Percentiles rank a stretch among this genome's conserved stretches.
Evolutionary conservation across 2,113 vertebrate species (phyloP).

Genomic region (Rhinichthys klamathensis): DNA sequence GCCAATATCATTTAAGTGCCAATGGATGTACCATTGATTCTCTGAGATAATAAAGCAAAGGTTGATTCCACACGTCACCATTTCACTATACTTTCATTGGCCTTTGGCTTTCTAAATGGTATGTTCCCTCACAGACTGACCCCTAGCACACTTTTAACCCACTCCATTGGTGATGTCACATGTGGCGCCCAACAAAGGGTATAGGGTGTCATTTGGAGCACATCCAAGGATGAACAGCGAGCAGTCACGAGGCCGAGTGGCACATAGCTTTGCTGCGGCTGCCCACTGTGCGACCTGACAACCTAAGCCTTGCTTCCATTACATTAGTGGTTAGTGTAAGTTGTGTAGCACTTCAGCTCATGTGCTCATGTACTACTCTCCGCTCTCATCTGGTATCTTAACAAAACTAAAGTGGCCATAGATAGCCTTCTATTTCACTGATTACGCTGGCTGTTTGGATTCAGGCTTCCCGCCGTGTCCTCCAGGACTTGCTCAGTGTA

Average conservation of each 20-base stretch:
- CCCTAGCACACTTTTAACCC: constrained; percentile 37
- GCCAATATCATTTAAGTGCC: constrained; percentile 59
- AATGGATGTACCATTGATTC: constrained; percentile 63
- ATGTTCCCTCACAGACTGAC: constrained; percentile 29
- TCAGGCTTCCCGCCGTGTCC: constrained; percentile 66
- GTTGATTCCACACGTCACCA: background rate
- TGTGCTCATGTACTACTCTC: constrained; percentile 29
- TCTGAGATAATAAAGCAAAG: constrained; percentile 28
- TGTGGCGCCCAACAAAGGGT: constrained; percentile 10
- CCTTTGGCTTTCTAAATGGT: background rate
- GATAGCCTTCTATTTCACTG: constrained; percentile 68
- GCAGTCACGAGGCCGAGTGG: constrained; percentile 64
- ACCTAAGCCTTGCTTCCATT: constrained; percentile 41
- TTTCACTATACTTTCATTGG: background rate
- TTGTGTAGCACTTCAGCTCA: constrained; percentile 56
- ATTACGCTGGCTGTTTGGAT: constrained; percentile 78
- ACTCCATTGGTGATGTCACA: constrained; percentile 43
- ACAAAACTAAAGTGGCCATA: constrained; percentile 68
- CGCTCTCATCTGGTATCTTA: constrained; percentile 58
- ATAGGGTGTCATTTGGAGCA: constrained; percentile 49
- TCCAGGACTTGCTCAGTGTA: constrained; percentile 61
- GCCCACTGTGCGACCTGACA: constrained; percentile 33
- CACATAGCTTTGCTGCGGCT: constrained; percentile 51
- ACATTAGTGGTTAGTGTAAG: constrained; percentile 70
- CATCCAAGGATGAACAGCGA: constrained; percentile 49